These are phyloP conservation scores for Acropternis orthonyx DNA, from an alignment of 2,797 vertebrate species.

Conservation along the genomic window DNA sequence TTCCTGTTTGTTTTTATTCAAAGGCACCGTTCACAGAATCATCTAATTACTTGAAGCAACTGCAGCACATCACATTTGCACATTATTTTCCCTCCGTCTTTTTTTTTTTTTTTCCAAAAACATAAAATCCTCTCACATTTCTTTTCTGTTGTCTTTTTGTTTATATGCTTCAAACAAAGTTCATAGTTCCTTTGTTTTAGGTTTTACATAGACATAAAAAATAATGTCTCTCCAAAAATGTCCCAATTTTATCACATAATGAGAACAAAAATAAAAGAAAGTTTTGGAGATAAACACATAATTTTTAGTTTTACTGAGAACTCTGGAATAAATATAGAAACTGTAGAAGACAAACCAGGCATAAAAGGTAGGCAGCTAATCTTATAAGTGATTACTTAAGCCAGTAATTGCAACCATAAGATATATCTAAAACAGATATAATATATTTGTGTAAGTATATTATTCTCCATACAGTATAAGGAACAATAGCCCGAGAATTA, in stretches of 20 bases:
- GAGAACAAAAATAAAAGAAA: background rate
- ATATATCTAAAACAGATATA: background rate
- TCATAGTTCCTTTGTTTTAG: background rate
- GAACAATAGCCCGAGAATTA: background rate
- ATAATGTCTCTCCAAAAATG: background rate
- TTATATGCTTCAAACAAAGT: background rate
- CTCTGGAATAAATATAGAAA: background rate
- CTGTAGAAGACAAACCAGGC: background rate
- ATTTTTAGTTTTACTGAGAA: background rate
- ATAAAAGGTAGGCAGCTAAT: background rate
- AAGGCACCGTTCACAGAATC: background rate
- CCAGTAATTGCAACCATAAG: background rate
- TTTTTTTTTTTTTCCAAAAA: background rate
- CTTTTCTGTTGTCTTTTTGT: background rate
- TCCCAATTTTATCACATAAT: background rate
- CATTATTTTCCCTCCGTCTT: background rate
- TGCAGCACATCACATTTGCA: background rate
- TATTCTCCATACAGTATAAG: background rate
- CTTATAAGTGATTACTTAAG: background rate
- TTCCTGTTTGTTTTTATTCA: constrained; percentile 42
- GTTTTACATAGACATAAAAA: background rate
- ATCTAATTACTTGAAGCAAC: constrained; percentile 36
- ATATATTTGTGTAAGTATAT: background rate
- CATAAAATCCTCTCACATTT: background rate
- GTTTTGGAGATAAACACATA: background rate